phyloP scores from a whole-genome alignment of 2,888 invertebrate genomes.

The Andricus quercusramuli region DNA sequence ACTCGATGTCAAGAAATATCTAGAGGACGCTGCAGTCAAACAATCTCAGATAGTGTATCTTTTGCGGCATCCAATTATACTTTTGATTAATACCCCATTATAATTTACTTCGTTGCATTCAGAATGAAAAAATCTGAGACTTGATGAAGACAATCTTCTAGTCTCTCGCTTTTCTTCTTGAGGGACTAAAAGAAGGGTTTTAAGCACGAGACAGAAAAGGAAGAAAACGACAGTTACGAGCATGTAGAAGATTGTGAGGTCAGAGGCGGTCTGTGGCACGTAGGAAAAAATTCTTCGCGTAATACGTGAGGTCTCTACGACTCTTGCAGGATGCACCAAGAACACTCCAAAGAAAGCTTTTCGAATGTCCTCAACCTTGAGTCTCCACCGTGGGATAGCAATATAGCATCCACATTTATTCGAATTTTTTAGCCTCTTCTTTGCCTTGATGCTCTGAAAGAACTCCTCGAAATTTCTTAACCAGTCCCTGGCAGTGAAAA shows the following conservation, averaged over 20 bases:
- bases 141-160: not conserved
- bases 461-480: conserved; percentile 10
- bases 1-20: too few species aligned
- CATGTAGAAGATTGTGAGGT: conserved; percentile 41
- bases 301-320: conserved; percentile 25
- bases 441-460: not conserved
- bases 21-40: too few species aligned
- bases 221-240: conserved; percentile 33
- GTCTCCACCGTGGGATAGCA: conserved; percentile 9
- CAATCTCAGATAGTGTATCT: too few species aligned
- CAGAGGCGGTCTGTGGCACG: conserved; percentile 32
- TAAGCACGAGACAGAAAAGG: conserved; percentile 23
- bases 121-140: not conserved
- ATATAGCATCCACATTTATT: not conserved
- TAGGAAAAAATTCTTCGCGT: conserved; percentile 27
- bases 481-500: not conserved
- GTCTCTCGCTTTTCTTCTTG: not conserved
- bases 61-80: too few species aligned
- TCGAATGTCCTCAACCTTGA: conserved; percentile 23
- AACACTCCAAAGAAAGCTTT: not conserved
- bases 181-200: not conserved
- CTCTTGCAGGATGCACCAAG: not conserved
- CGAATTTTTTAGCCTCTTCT: not conserved
- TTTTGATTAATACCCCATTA: too few species aligned
- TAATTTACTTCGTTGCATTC: too few species aligned